Conservation (phyloP, 1,140 invertebrate species). For the Hyles euphorbiae region DNA sequence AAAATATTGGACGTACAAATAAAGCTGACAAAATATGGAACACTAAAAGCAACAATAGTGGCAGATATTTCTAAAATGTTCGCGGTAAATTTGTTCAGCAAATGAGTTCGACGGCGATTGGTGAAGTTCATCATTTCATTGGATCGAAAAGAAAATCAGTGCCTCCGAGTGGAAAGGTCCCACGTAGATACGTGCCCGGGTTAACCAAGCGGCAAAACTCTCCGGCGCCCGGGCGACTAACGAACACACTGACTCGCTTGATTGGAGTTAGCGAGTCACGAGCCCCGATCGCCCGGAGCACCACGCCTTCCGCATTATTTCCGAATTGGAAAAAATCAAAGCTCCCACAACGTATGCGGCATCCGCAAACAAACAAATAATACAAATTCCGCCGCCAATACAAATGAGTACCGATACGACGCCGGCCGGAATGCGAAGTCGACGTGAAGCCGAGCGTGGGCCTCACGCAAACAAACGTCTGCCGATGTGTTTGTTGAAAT, state of each 20-base stretch:
- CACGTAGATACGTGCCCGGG: constrained; percentile 57
- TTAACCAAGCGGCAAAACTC: constrained; percentile 53
- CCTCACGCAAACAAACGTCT: constrained; percentile 66
- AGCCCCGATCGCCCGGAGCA: constrained; percentile 45
- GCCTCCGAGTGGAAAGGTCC: constrained; percentile 61
- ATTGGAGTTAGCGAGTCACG: constrained; percentile 43
- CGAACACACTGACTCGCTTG: constrained; percentile 57
- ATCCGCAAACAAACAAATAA: constrained; percentile 73
- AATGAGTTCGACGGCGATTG: constrained; percentile 34
- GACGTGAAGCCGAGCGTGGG: constrained; percentile 55
- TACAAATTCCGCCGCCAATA: constrained; percentile 62
- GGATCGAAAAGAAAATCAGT: constrained; percentile 65
- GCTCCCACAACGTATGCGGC: constrained; percentile 55
- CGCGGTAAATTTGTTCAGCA: constrained; percentile 27
- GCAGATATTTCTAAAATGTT: too few species aligned
- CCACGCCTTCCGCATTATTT: constrained; percentile 63
- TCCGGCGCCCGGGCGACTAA: constrained; percentile 47
- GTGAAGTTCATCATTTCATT: constrained; percentile 43
- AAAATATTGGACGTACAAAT: too few species aligned
- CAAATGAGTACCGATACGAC: constrained; percentile 69
- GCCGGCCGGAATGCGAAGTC: constrained; percentile 55
- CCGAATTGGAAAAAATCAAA: constrained; percentile 72
- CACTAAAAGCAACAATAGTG: too few species aligned
- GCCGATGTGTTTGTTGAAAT: constrained; percentile 66
- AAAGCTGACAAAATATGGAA: too few species aligned